Percentiles rank a stretch among this genome's conserved stretches.
phyloP scores from a whole-genome alignment of 2,797 vertebrate species.

The Synanceia verrucosa region DNA sequence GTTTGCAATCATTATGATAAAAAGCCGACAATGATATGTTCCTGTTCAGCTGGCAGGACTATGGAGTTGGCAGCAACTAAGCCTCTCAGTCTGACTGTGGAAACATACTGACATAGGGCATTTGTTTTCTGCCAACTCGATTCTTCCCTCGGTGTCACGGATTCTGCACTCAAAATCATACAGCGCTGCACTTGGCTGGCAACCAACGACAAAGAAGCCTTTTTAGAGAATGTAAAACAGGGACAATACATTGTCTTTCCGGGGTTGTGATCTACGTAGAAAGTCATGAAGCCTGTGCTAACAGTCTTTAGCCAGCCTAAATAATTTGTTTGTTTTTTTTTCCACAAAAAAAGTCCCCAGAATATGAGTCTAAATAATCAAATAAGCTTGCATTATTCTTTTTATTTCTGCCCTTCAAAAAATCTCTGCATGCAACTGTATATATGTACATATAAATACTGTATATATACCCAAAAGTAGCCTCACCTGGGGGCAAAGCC shows the following conservation, averaged over 20 bases:
- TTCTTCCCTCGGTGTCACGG: constrained; percentile 18
- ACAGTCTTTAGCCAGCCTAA: too few relatives aligned
- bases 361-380: too few relatives aligned
- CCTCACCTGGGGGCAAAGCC: too few relatives aligned
- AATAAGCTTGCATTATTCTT: too few relatives aligned
- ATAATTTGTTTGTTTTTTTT: too few relatives aligned
- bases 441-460: too few relatives aligned
- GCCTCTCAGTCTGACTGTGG: constrained; percentile 27
- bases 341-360: too few relatives aligned
- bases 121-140: constrained; percentile 57
- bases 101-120: constrained; percentile 35
- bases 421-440: too few relatives aligned
- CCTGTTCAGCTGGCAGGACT: constrained; percentile 35
- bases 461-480: too few relatives aligned
- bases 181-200: not conserved
- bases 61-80: constrained; percentile 11
- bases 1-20: constrained; percentile 22
- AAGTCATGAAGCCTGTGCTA: too few relatives aligned
- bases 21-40: constrained; percentile 25
- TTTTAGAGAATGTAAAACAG: constrained; percentile 1
- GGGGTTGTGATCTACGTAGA: too few relatives aligned
- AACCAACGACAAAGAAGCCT: not conserved
- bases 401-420: too few relatives aligned
- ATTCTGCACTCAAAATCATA: constrained; percentile 33
- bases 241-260: not conserved